Evolutionary conservation across 2,888 invertebrate species (phyloP), one percentile per base, ranked within the genome.

Genomic region (Pharmacophagus antenor): DNA sequence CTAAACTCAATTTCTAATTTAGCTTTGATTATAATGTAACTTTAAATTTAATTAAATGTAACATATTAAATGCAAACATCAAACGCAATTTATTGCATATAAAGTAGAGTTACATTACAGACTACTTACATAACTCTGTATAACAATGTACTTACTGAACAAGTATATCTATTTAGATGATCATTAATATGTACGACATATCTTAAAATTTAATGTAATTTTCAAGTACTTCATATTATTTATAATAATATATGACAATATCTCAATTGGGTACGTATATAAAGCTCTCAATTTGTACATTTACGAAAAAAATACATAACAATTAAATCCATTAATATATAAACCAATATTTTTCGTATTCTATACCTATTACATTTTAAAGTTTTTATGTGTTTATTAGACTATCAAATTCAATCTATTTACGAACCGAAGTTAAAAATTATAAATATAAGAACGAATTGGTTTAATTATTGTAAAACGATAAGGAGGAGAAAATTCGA

Each of bases 21-120:
- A 22, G 22, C 21, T 17, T 17, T 23, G 31, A 46, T 21, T 25
- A 18, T 46, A n/a, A n/a, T 12, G 27, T 47, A 66, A 67, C 64
- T 69, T 68, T 67, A 67, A 62, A 50, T 20, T 51, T 51, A 51
- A 18, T 78, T 77, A 80, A 82, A 76, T 75, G 67, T 71, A 74
- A 71, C 75, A 74, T 74, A 68, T 69, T 69, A 70, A 70, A 68
- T 69, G 70, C 71, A 73, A 69, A 70, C 66, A 70, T 68, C 70
- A 71, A 72, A 73, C 65, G 71, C 71, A 70, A 69, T 70, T 44
- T 44, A 44, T 20, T 44, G 8, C 18, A 44, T 18, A 2, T 44
- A 44, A 6, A n/a, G 8, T 18, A n/a, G 18, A 44, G 18, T 44
- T 44, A 18, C 18, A 44, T 52, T 15, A 1, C 15, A 8, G n/a